Percentiles rank a stretch among this genome's conserved stretches.
Conservation (phyloP, 1,140 invertebrate genomes). For the Panagrolaimus sp. region DNA sequence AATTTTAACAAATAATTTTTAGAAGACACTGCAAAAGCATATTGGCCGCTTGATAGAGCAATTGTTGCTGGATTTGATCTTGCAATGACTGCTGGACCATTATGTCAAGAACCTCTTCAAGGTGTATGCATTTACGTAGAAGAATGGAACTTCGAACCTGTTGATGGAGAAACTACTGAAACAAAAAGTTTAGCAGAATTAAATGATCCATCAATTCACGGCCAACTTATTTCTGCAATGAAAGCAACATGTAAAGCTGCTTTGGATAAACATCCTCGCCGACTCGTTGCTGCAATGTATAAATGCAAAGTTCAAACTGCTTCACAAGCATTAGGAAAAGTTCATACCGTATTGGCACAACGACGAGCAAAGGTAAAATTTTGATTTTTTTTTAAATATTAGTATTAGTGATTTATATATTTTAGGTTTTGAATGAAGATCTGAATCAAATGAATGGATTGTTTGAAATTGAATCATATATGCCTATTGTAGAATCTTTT, state of each 20-base stretch:
- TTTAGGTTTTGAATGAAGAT: conserved; percentile 75
- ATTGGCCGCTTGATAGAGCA: conserved; percentile 37
- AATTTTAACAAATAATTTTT: conserved; percentile 1
- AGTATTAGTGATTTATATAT: conserved; percentile 10
- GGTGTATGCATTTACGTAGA: conserved; percentile 83
- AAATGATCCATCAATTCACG: conserved; percentile 64
- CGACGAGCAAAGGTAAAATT: conserved; percentile 71
- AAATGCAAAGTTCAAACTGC: conserved; percentile 84
- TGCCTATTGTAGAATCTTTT: conserved; percentile 94
- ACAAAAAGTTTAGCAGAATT: conserved; percentile 45
- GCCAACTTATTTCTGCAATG: conserved; percentile 82
- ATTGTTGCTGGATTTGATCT: conserved; percentile 91
- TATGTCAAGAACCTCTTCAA: conserved; percentile 92
- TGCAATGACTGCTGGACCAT: conserved; percentile 76
- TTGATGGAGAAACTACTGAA: conserved; percentile 5
- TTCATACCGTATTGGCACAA: conserved; percentile 82
- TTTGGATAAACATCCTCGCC: conserved; percentile 79
- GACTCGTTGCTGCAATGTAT: conserved; percentile 93
- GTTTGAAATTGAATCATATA: conserved; percentile 77
- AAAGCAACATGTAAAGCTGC: conserved; percentile 81
- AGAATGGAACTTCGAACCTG: conserved; percentile 55
- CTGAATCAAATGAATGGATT: conserved; percentile 77
- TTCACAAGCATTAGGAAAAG: conserved; percentile 82
- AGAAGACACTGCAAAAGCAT: neutral
- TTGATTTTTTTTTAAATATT: conserved; percentile 16